These are phyloP conservation scores for Cremastinae sp. DNA, from an alignment of 2,888 invertebrate genomes.

Conservation along the genomic window DNA sequence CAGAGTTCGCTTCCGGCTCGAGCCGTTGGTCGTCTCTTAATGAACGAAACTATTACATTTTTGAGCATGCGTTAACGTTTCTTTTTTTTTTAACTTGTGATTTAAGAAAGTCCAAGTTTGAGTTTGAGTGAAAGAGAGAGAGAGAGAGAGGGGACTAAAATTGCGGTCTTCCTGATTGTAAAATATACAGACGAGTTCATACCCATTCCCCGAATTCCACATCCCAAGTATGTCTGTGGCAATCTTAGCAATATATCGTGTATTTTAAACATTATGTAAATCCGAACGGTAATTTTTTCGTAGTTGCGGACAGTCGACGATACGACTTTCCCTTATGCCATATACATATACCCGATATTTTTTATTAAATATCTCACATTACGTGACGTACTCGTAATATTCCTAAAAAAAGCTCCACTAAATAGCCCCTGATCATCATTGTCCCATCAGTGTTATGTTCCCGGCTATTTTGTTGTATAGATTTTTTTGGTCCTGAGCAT, in stretches of 20 bases:
- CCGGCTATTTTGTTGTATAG: slow-evolving; percentile 53
- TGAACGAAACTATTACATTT: no score
- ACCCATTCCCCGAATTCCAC: not conserved
- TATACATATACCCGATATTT: slow-evolving; percentile 53
- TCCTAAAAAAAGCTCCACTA: slow-evolving; percentile 9
- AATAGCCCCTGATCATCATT: slow-evolving; percentile 11
- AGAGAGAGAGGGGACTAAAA: slow-evolving; percentile 38
- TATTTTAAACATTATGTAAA: slow-evolving; percentile 52
- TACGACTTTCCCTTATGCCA: slow-evolving; percentile 53
- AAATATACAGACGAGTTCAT: slow-evolving; percentile 50
- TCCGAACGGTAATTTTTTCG: slow-evolving; percentile 49
- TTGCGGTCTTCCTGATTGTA: slow-evolving; percentile 60
- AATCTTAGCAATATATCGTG: slow-evolving; percentile 57
- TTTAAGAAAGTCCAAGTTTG: slow-evolving; percentile 40
- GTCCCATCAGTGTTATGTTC: slow-evolving; percentile 33
- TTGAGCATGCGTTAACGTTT: not conserved
- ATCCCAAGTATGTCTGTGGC: slow-evolving; percentile 54
- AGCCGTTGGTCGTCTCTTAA: no score
- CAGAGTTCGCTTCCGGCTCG: no score
- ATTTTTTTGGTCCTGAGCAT: slow-evolving; percentile 47
- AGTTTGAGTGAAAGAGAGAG: slow-evolving; percentile 16
- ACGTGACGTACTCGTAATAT: slow-evolving; percentile 24
- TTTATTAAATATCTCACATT: slow-evolving; percentile 39
- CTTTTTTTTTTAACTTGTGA: slow-evolving; percentile 34
- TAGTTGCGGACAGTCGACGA: slow-evolving; percentile 42